Base-by-base conservation (phyloP, 2,888 invertebrate genomes). In the Idaea straminata region DNA sequence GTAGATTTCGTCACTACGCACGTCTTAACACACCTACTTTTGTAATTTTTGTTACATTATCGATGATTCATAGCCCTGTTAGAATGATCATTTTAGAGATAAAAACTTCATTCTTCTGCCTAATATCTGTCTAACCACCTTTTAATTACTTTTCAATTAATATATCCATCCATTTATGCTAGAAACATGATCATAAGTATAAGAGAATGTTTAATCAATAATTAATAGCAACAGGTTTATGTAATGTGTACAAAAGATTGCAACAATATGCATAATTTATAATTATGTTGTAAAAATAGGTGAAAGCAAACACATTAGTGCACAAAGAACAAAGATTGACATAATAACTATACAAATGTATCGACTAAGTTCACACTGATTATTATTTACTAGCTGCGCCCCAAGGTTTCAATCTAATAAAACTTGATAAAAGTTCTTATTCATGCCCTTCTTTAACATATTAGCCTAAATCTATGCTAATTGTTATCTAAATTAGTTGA, bases 31-130 rank as follows among this genome's bases (percentile, higher is more conserved):
- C 47, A 47, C 6, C 47, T 47, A 47, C 10, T 67, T 59, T 60
- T 47, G 6, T 35, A 57, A 61, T 47, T 36, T 15, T 58, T 47
- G 47, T 47, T 47, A 47, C 4, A 5, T 16, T 15, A 58, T 15
- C 62, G 58, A 66, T 67, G 61, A 64, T 66, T 66, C 61, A 64
- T 63, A 62, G 38, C 16, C 62, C 5, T 35, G 10, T 58, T 6
- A 10, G 10, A 15, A 36, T 15, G 57, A 35, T 15, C 35, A 15
- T n/a, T 34, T 0, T 61, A 6, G 57, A 38, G 35, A 57, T 59
- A 35, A 13, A 16, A 5, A 47, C 13, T 4, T 47, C 13, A 47
- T 47, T 47, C 5, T 47, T 47, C 13, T 47, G 13, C 10, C 47
- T 47, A 47, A 13, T 47, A 2, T 47, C 47, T 47, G 25, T 25